Evolutionary conservation across 2,113 vertebrate genomes (phyloP).

Genomic region (Plecturocebus donacophilus): DNA sequence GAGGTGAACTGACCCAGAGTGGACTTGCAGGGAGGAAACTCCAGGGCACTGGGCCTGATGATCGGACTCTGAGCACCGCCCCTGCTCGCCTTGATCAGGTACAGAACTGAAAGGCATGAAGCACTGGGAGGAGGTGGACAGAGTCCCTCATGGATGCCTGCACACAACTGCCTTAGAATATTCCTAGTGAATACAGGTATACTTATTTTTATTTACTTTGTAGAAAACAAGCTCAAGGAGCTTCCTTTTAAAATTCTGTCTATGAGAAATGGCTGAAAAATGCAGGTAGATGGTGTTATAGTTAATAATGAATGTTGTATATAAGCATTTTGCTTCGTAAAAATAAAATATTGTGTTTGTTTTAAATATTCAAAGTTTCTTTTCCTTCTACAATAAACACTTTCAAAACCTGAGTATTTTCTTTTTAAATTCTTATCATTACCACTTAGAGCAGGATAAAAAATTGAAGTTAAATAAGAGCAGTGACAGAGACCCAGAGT

Average conservation of each 20-base stretch:
- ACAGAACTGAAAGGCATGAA: neutral
- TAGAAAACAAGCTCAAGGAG: conserved; percentile 23
- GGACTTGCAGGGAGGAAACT: neutral
- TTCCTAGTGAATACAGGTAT: conserved; percentile 46
- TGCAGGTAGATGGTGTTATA: conserved; percentile 35
- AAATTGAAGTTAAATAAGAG: neutral
- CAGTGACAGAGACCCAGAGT: neutral
- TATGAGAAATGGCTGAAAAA: conserved; percentile 20
- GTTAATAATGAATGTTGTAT: conserved; percentile 66
- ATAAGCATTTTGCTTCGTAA: conserved; percentile 62
- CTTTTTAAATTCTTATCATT: conserved; percentile 49
- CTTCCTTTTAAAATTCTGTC: neutral
- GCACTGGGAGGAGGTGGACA: accelerated
- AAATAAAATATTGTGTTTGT: conserved; percentile 66
- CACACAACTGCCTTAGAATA: neutral
- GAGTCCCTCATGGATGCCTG: neutral
- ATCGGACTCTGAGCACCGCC: neutral
- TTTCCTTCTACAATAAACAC: conserved; percentile 78
- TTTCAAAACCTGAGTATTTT: conserved; percentile 63
- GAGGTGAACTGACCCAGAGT: neutral
- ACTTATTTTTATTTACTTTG: conserved; percentile 75
- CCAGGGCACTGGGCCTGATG: neutral
- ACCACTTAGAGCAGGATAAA: neutral
- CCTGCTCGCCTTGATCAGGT: neutral
- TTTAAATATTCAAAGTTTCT: conserved; percentile 64